Conservation (phyloP, 2,888 invertebrate species). For the Drosophila paucipuncta region DNA sequence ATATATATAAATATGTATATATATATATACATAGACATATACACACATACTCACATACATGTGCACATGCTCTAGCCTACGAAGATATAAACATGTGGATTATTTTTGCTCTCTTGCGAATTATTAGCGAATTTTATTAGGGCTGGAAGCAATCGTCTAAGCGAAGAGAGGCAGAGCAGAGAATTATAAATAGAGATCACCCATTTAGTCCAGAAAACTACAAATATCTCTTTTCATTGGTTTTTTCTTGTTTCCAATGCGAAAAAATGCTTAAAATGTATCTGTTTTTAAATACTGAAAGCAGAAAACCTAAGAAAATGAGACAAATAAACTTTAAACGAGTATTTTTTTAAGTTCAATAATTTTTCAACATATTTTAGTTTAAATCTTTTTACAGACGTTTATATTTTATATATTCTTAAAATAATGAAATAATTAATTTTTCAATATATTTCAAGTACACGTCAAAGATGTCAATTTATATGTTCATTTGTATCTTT, state of each 20-base stretch:
- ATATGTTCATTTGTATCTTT: background rate
- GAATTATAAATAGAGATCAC: background rate
- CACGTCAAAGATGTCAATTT: background rate
- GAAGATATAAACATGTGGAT: constrained; percentile 10
- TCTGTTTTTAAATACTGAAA: background rate
- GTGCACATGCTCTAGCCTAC: background rate
- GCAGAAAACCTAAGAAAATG: background rate
- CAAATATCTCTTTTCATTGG: background rate
- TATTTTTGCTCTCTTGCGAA: constrained; percentile 15
- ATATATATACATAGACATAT: constrained; percentile 15
- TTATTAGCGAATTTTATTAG: constrained; percentile 35
- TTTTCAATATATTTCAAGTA: background rate
- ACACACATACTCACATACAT: constrained; percentile 1
- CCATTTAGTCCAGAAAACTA: background rate
- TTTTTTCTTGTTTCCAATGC: background rate
- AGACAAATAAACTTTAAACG: background rate
- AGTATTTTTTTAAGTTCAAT: background rate
- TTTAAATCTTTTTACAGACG: background rate
- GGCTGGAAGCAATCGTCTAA: constrained; percentile 21
- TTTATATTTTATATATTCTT: background rate
- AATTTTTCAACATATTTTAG: background rate
- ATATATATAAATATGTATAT: constrained; percentile 25
- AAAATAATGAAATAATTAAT: background rate
- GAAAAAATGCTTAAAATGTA: background rate
- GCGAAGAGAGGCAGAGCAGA: background rate